Evolutionary conservation across 2,888 invertebrate species (phyloP), one percentile per base, ranked within the genome.

Genomic region (Chymomyza fuscimana): DNA sequence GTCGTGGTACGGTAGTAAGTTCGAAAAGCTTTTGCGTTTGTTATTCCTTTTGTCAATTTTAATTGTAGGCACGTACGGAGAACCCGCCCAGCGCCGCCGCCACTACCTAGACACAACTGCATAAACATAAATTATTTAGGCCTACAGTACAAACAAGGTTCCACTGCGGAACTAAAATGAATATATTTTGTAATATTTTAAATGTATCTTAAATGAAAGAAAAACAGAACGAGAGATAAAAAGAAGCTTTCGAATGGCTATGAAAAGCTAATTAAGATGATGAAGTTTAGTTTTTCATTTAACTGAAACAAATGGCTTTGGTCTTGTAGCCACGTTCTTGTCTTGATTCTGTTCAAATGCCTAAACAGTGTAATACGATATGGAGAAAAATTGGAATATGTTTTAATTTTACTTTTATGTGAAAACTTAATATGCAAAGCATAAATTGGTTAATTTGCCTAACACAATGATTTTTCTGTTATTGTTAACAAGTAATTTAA

Each of bases 61-160:
- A 85, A 85, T 85, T 88, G 88, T 88, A 78, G 74, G 77, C 85
- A 85, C 85, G 85, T 85, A 85, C 76, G 67, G 71, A 73, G 74
- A 69, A 56, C 40, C 36, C 81, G 72, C 81, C 71, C 73, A 72
- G 70, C 76, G 72, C 9, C 71, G 73, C 72, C 69, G 73, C 70
- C 64, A 66, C 68, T 61, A 73, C 72, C 73, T 63, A 68, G 67
- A 73, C 71, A 73, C 76, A 87, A 87, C 81, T 87, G 84, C 86
- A 86, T 86, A 88, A 88, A 87, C 80, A 87, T 83, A 69, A 72
- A 81, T 72, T 75, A 58, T 59, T 74, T 56, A 19, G 56, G 29
- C n/a, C 51, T 25, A 52, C 29, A 12, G 22, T 29, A 51, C 15
- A 64, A 36, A 54, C 36, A 52, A 29, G 29, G 52, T 54, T 54